phyloP scores from a whole-genome alignment of 2,888 invertebrate species.

The Myopa testacea region DNA sequence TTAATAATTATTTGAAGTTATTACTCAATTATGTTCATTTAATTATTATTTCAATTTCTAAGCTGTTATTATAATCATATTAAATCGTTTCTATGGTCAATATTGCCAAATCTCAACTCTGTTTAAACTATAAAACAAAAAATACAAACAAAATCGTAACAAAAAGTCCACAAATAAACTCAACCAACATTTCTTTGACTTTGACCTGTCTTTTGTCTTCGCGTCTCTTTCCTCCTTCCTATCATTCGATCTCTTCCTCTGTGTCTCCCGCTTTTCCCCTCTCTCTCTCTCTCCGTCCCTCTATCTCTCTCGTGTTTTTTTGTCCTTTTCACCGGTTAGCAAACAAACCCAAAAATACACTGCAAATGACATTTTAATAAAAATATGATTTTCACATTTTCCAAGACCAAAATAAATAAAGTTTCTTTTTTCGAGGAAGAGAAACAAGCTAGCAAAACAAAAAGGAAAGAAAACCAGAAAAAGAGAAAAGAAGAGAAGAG shows the following conservation, averaged over 20 bases:
- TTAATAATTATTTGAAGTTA: no score
- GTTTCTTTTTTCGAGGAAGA: constrained; percentile 5
- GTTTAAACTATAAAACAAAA: no score
- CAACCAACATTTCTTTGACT: not conserved
- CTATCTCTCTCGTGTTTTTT: not conserved
- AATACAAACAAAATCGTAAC: not conserved
- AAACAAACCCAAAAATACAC: constrained; percentile 35
- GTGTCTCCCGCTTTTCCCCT: not conserved
- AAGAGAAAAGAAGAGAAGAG: not conserved
- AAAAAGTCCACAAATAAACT: not conserved
- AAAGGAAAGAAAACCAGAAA: not conserved
- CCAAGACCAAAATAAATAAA: constrained; percentile 35
- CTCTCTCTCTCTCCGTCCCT: not conserved
- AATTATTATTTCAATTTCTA: no score
- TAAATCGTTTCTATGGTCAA: no score
- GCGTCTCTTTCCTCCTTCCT: not conserved
- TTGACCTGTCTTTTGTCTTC: not conserved
- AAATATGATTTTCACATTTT: constrained; percentile 48
- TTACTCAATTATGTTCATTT: no score
- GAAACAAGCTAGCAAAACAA: not conserved
- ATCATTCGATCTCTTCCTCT: not conserved
- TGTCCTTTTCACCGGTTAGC: not conserved
- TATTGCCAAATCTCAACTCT: no score
- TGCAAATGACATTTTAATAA: constrained; percentile 53
- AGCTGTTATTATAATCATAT: no score